These are phyloP conservation scores for Puntigrus tetrazona DNA, from an alignment of 2,113 vertebrate genomes.

Conservation along the genomic window DNA sequence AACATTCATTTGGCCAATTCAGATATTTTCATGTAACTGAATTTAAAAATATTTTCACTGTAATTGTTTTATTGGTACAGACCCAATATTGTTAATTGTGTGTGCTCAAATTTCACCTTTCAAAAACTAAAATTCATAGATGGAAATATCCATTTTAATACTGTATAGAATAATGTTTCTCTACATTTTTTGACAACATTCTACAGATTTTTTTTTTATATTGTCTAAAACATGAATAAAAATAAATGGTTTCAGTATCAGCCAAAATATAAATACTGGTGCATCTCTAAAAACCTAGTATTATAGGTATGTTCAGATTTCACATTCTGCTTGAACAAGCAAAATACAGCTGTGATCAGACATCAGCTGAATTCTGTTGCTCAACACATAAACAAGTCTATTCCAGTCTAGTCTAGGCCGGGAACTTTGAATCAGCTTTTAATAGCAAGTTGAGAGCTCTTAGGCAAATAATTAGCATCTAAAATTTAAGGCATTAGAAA, in stretches of 20 bases:
- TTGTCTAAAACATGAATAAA: neutral
- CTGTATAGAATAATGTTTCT: neutral
- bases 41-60: too few relatives aligned
- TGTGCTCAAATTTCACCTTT: neutral
- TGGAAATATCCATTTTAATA: neutral
- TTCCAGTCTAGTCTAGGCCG: neutral
- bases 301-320: neutral
- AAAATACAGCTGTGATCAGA: neutral
- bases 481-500: slow-evolving; percentile 13
- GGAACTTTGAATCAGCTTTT: neutral
- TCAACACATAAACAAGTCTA: slow-evolving; percentile 4
- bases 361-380: neutral
- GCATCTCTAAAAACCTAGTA: neutral
- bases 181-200: neutral
- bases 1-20: too few relatives aligned
- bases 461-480: slow-evolving; percentile 1
- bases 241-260: neutral
- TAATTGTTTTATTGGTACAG: neutral
- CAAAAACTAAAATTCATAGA: neutral
- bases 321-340: neutral
- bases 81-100: neutral
- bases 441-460: slow-evolving; percentile 11
- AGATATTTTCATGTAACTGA: too few relatives aligned
- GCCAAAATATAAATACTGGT: neutral
- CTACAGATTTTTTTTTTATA: neutral